phyloP scores from a whole-genome alignment of 2,888 invertebrate genomes.

The Molorchus minor region DNA sequence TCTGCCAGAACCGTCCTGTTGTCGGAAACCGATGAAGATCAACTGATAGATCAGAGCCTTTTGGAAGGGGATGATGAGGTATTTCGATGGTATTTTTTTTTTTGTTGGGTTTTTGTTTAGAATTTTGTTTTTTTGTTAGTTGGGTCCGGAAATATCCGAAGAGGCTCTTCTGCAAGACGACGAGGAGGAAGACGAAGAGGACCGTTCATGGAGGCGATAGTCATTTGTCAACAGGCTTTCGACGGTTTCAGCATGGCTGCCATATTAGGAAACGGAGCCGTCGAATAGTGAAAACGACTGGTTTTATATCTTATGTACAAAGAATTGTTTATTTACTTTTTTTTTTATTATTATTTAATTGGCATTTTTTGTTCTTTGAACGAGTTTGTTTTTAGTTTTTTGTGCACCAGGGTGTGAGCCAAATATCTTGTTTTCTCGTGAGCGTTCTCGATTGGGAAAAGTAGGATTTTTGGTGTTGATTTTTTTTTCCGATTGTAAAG shows the following conservation, averaged over 20 bases:
- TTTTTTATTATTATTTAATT: constrained; percentile 15
- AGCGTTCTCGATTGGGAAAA: not conserved
- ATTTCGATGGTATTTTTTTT: constrained; percentile 28
- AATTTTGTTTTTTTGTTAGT: constrained; percentile 37
- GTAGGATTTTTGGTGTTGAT: constrained; percentile 27
- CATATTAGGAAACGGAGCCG: constrained; percentile 13
- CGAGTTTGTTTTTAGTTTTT: constrained; percentile 11
- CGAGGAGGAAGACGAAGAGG: constrained; percentile 89
- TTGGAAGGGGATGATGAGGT: constrained; percentile 62
- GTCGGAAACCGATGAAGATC: constrained; percentile 62
- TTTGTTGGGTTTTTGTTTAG: not conserved
- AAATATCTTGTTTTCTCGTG: constrained; percentile 12
- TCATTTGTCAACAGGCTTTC: too few species aligned
- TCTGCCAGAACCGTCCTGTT: constrained; percentile 55
- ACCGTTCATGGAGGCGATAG: constrained; percentile 92
- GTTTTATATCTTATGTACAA: constrained; percentile 35
- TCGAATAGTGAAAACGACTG: constrained; percentile 25
- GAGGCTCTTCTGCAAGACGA: constrained; percentile 80
- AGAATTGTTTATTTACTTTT: constrained; percentile 34
- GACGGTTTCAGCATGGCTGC: too few species aligned
- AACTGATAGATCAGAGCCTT: constrained; percentile 59
- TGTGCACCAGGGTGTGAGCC: constrained; percentile 20
- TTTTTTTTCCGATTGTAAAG: constrained; percentile 36
- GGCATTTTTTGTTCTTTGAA: constrained; percentile 2
- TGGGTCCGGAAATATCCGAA: constrained; percentile 65